Conservation (phyloP, 2,113 vertebrate genomes). For the Cinclus mexicanus region DNA sequence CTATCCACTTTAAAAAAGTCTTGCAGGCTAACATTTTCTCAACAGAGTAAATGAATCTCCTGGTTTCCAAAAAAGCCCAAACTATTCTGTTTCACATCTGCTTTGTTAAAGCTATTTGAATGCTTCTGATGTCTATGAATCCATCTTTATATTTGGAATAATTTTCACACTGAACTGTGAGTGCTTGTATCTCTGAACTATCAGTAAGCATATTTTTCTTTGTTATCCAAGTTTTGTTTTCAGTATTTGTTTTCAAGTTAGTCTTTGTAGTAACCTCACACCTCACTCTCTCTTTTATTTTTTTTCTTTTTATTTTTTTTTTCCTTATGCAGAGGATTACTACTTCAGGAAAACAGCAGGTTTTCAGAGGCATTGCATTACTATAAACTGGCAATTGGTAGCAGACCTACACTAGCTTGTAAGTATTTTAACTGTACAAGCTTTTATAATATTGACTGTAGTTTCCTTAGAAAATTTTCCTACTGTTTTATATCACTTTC, state of each 20-base stretch:
- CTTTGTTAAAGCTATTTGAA: not conserved
- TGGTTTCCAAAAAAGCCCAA: not conserved
- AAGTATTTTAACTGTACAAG: constrained; percentile 76
- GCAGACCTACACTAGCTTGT: constrained; percentile 98
- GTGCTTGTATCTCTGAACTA: not conserved
- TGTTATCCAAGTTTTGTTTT: not conserved
- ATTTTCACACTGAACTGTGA: not conserved
- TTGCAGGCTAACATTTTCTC: not conserved
- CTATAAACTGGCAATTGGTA: constrained; percentile 96
- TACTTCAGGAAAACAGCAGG: constrained; percentile 96
- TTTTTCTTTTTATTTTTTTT: not conserved
- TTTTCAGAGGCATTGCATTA: constrained; percentile 95
- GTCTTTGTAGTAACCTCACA: not conserved
- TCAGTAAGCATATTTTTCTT: not conserved
- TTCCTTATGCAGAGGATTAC: constrained; percentile 83
- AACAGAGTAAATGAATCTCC: not conserved
- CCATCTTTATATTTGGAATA: not conserved
- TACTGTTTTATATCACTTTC: not conserved
- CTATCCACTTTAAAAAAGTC: not conserved
- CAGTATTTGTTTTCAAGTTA: not conserved
- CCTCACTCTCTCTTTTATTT: not conserved
- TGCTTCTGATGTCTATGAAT: not conserved
- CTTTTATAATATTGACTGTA: not conserved
- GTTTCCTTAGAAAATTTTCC: not conserved
- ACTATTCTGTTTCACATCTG: not conserved